Percentiles rank a stretch among this genome's conserved stretches.
Evolutionary conservation across 1,140 invertebrate genomes (phyloP).

Genomic region (Drosophila ananassae): DNA sequence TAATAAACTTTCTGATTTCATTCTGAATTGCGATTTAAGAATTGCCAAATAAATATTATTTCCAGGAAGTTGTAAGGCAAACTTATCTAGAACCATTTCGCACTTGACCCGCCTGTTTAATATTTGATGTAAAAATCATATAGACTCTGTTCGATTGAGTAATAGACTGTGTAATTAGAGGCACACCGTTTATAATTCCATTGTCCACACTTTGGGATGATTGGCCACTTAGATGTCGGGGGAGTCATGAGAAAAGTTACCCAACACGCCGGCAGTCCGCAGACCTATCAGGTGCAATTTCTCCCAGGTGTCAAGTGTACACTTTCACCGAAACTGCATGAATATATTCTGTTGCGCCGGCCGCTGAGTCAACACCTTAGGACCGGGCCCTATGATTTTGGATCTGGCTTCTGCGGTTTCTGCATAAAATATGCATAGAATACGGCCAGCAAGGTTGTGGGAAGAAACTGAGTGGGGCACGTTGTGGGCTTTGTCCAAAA

Average conservation of each 20-base stretch:
- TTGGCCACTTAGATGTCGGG: too few relatives aligned
- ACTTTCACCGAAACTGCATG: conserved; percentile 62
- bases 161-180: conserved; percentile 1
- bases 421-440: conserved; percentile 21
- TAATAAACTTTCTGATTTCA: not conserved
- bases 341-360: conserved; percentile 52
- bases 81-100: conserved; percentile 6
- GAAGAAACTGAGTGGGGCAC: conserved; percentile 32
- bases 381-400: not conserved
- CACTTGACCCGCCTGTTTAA: not conserved
- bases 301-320: conserved; percentile 64
- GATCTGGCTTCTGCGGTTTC: conserved; percentile 6
- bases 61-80: not conserved
- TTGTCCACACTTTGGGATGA: not conserved
- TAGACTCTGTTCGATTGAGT: not conserved
- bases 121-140: not conserved
- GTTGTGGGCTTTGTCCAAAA: conserved; percentile 9
- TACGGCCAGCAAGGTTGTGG: conserved; percentile 44
- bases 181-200: not conserved
- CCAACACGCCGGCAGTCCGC: not conserved
- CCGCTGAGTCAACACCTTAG: conserved; percentile 11
- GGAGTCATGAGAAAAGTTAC: not conserved
- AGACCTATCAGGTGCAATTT: conserved; percentile 40
- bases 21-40: too few relatives aligned
- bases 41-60: too few relatives aligned